Conservation (phyloP, 2,888 invertebrate species). For the Xanthostigma xanthostigma region DNA sequence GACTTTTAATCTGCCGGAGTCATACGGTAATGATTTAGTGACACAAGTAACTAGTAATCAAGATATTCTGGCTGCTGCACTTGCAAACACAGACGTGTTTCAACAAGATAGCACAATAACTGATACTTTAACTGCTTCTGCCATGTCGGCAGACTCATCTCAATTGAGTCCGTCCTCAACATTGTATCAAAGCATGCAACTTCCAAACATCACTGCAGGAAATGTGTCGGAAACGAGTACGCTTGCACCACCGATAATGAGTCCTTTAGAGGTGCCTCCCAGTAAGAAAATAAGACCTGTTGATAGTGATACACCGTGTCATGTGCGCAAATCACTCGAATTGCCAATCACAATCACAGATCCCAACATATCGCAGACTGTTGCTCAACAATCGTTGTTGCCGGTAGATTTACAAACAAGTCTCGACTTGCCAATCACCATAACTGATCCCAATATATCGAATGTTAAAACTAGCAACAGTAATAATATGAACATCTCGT, state of each 20-base stretch:
- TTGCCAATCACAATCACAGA: conserved; percentile 64
- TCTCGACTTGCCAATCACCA: conserved; percentile 53
- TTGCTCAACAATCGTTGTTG: conserved; percentile 24
- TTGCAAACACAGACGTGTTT: conserved; percentile 60
- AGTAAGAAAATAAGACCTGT: conserved; percentile 30
- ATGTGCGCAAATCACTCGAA: conserved; percentile 53
- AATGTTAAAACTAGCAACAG: conserved; percentile 24
- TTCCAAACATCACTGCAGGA: conserved; percentile 34
- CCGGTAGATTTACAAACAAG: conserved; percentile 22
- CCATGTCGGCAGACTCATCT: conserved; percentile 28
- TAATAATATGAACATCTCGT: conserved; percentile 15
- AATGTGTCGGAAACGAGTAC: conserved; percentile 64
- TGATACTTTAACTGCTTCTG: conserved; percentile 27
- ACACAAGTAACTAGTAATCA: conserved; percentile 31
- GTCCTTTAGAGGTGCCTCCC: conserved; percentile 57
- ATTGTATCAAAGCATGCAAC: conserved; percentile 37
- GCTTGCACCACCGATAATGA: conserved; percentile 69
- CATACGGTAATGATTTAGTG: conserved; percentile 1
- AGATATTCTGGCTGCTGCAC: conserved; percentile 59
- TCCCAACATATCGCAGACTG: conserved; percentile 49
- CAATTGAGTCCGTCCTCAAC: conserved; percentile 43
- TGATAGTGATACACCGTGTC: conserved; percentile 20
- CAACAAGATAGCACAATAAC: conserved; percentile 33
- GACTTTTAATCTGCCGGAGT: conserved; percentile 1
- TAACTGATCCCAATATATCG: conserved; percentile 52